Evolutionary conservation across 2,113 vertebrate species (phyloP).

Genomic region (Bubo bubo): DNA sequence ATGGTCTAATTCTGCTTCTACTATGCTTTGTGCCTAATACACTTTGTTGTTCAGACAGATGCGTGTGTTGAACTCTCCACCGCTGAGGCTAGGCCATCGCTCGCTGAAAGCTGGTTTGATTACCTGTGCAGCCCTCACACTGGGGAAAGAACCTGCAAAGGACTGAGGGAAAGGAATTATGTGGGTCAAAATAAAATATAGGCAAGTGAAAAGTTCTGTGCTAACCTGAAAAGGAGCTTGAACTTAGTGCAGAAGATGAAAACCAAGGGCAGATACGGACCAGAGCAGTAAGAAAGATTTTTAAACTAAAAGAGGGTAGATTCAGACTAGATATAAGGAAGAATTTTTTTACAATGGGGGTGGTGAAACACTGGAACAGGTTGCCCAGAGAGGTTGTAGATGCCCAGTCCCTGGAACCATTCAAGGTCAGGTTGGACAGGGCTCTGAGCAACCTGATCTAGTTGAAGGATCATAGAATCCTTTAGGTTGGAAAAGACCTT

Average conservation of each 20-base stretch:
- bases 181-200: background rate
- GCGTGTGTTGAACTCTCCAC: background rate
- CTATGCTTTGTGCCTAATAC: background rate
- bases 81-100: background rate
- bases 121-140: background rate
- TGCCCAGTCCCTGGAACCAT: background rate
- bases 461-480: background rate
- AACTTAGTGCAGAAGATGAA: background rate
- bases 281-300: background rate
- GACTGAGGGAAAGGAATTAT: background rate
- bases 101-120: background rate
- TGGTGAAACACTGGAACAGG: background rate
- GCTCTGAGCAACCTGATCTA: background rate
- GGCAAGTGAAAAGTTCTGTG: background rate
- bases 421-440: fast-evolving
- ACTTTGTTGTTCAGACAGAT: background rate
- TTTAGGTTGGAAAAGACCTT: too few species aligned
- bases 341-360: background rate
- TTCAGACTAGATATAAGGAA: background rate
- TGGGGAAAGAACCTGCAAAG: background rate
- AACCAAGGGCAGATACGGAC: background rate
- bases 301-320: background rate
- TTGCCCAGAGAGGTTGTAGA: background rate
- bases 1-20: background rate
- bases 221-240: background rate